Conservation (phyloP, 2,113 vertebrate species). For the Noturus placidus region DNA sequence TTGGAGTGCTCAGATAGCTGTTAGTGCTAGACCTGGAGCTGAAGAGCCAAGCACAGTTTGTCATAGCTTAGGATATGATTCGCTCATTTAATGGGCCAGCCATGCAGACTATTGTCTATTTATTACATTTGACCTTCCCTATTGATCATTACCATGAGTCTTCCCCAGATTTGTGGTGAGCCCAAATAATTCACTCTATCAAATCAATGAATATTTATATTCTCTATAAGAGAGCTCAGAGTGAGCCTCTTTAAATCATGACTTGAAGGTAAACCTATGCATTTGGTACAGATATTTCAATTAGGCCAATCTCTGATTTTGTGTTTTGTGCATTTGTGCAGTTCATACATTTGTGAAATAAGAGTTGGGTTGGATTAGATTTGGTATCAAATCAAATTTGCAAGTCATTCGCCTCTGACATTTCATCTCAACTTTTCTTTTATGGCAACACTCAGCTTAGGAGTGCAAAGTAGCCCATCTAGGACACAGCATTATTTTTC, state of each 20-base stretch:
- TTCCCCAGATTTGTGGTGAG: constrained; percentile 23
- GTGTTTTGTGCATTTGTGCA: background rate
- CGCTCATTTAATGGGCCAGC: constrained; percentile 15
- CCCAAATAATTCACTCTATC: constrained; percentile 19
- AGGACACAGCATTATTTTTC: constrained; percentile 49
- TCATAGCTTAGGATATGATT: constrained; percentile 19
- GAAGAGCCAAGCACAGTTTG: background rate
- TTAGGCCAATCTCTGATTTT: background rate
- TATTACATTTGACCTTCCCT: constrained; percentile 28
- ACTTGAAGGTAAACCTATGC: background rate
- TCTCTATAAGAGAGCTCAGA: constrained; percentile 25
- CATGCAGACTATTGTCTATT: constrained; percentile 23
- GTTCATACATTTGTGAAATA: background rate
- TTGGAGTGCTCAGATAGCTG: background rate
- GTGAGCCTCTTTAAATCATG: background rate
- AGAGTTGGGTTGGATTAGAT: background rate
- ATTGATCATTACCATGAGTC: constrained; percentile 17
- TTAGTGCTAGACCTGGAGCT: background rate
- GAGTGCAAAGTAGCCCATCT: constrained; percentile 48
- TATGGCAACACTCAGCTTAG: constrained; percentile 26
- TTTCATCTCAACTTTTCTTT: constrained; percentile 14
- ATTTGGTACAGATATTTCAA: background rate
- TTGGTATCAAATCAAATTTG: constrained; percentile 18
- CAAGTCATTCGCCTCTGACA: background rate
- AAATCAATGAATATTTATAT: constrained; percentile 25